Percentiles rank a stretch among this genome's conserved stretches.
Conservation (phyloP, 2,797 vertebrate genomes). For the Distichodus sexfasciatus region DNA sequence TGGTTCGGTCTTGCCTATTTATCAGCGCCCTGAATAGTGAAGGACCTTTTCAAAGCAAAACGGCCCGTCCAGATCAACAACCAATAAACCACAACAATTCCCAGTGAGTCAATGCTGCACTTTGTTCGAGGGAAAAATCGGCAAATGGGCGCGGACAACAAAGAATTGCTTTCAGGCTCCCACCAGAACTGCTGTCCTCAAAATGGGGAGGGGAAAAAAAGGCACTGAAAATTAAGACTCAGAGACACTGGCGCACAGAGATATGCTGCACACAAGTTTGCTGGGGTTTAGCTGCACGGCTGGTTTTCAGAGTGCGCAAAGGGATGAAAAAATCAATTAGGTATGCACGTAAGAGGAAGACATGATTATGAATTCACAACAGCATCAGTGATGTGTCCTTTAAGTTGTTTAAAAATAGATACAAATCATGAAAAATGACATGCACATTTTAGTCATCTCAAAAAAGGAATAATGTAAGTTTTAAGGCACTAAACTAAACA, state of each 20-base stretch:
- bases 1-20: conserved; percentile 41
- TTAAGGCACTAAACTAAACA: too few species aligned
- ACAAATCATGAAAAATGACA: too few species aligned
- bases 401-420: too few species aligned
- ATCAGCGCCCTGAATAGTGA: conserved; percentile 42
- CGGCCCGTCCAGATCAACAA: conserved; percentile 53
- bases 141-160: conserved; percentile 55
- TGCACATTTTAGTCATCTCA: too few species aligned
- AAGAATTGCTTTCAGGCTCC: conserved; percentile 47
- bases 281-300: neutral
- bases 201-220: conserved; percentile 17
- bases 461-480: too few species aligned
- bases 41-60: conserved; percentile 46
- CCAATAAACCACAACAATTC: conserved; percentile 55
- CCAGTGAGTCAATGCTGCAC: conserved; percentile 54
- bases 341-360: too few species aligned
- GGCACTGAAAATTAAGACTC: neutral
- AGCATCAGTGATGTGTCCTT: too few species aligned
- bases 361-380: too few species aligned
- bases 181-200: conserved; percentile 44
- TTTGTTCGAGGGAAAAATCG: conserved; percentile 61
- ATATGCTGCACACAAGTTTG: neutral
- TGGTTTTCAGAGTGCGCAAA: too few species aligned
- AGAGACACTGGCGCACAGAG: neutral
- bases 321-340: too few species aligned